Base-by-base conservation (phyloP, 2,797 vertebrate genomes). In the Gambelia wislizenii region DNA sequence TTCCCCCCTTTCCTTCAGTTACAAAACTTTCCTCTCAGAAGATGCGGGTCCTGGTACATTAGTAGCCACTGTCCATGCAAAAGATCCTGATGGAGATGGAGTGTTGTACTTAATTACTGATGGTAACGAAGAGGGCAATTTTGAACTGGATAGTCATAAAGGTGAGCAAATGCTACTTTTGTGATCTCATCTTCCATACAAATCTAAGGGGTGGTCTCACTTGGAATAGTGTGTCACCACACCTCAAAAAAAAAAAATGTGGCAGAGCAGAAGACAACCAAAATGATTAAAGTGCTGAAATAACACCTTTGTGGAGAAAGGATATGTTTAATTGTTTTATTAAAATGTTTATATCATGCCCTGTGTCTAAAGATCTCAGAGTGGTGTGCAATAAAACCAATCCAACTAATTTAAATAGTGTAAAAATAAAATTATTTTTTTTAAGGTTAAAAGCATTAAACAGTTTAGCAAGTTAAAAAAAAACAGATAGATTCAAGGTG, bases 101-200 rank as follows among this genome's bases (percentile, higher is more conserved):
- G 97, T 98, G 22, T 96, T 97, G 0, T 98, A 99, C 54, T 97
- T 98, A 81, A 98, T 99, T 95, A 97, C 97, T 0, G 98, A 98
- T 2, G 98, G 98, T 82, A 98, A 98, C 5, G 98, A 98, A 95
- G 98, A 98, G 92, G 98, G 98, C 89, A 98, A 98, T 95, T 99
- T 99, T 94, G 97, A 98, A 83, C 72, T 98, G 89, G 98, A 99
- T 95, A 98, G 97, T 92, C 98, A 98, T 89, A 98, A 98, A 96
- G 98, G 98, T 98, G 92, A 89, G 94, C 56, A 59, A 20, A 44
- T 47, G 13, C 6, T 52, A 25, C 22, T 42, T 42, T 2, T 44
- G 8, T 70, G 4, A 5, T 5, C 22, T 54, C 47, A 52, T 33
- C 47, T 13, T 84, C 67, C 20, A 20, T 56, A n/a, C 70, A 74